Conservation (phyloP, 2,888 invertebrate species). For the Folsomia candida region DNA sequence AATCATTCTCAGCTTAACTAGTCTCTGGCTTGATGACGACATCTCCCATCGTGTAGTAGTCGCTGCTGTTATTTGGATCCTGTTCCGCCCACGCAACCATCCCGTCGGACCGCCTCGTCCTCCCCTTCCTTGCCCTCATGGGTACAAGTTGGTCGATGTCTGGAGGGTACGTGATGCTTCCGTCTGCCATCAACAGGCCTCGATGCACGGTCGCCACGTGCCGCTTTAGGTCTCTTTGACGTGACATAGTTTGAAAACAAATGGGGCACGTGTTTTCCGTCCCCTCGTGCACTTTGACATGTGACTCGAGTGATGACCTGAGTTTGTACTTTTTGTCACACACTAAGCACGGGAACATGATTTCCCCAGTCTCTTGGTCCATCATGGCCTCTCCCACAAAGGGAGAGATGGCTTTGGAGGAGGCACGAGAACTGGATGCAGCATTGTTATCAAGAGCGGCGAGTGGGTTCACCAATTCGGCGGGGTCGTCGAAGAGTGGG, state of each 20-base stretch:
- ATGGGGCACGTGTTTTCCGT: conserved; percentile 42
- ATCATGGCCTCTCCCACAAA: background rate
- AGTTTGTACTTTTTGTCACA: conserved; percentile 46
- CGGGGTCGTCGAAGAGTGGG: background rate
- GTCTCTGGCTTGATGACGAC: too few species aligned
- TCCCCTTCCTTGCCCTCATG: background rate
- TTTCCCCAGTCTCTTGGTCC: conserved; percentile 3
- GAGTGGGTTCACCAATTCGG: background rate
- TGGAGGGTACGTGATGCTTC: conserved; percentile 1
- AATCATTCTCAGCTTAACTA: too few species aligned
- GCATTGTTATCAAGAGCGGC: background rate
- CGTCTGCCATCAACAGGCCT: conserved; percentile 6
- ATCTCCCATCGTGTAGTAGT: too few species aligned
- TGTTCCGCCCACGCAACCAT: too few species aligned
- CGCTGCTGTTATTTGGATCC: too few species aligned
- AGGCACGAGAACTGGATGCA: background rate
- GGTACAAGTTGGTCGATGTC: conserved; percentile 4
- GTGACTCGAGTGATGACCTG: conserved; percentile 45
- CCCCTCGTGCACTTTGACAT: conserved; percentile 46
- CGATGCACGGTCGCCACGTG: conserved; percentile 48
- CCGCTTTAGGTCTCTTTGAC: conserved; percentile 48
- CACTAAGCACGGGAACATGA: conserved; percentile 27
- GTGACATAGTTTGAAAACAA: conserved; percentile 45
- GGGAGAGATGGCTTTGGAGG: background rate
- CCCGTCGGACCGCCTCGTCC: background rate